Percentiles rank a stretch among this genome's conserved stretches.
Conservation (phyloP, 2,888 invertebrate genomes). For the Perithous albicinctus region DNA sequence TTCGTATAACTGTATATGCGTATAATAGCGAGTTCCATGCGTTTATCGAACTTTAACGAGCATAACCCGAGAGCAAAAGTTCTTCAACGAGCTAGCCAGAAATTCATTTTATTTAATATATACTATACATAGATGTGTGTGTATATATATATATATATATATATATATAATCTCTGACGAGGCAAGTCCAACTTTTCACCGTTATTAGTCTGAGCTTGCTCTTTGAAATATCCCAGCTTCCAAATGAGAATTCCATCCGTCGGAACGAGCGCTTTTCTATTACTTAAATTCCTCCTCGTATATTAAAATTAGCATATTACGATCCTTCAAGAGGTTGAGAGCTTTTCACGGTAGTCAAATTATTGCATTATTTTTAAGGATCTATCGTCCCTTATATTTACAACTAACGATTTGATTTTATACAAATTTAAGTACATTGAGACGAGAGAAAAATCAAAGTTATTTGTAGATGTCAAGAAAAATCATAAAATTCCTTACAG, state of each 20-base stretch:
- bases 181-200: slow-evolving; percentile 7
- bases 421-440: too few relatives aligned
- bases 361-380: too few relatives aligned
- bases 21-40: slow-evolving; percentile 45
- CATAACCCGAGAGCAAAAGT: slow-evolving; percentile 8
- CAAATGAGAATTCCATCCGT: slow-evolving; percentile 20
- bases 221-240: not conserved
- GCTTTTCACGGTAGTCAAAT: too few relatives aligned
- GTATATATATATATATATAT: not conserved
- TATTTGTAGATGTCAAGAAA: too few relatives aligned
- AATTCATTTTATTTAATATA: slow-evolving; percentile 31
- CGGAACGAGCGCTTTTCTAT: not conserved
- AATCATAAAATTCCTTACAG: too few relatives aligned
- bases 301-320: slow-evolving; percentile 1
- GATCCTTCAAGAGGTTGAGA: too few relatives aligned
- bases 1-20: slow-evolving; percentile 46
- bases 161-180: not conserved
- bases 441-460: too few relatives aligned
- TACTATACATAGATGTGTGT: too few relatives aligned
- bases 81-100: slow-evolving; percentile 29
- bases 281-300: not conserved
- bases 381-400: too few relatives aligned
- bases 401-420: too few relatives aligned
- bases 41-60: slow-evolving; percentile 40
- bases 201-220: slow-evolving; percentile 2